These are phyloP conservation scores for Carassius auratus DNA, from an alignment of 2,113 vertebrate species.

Conservation along the genomic window DNA sequence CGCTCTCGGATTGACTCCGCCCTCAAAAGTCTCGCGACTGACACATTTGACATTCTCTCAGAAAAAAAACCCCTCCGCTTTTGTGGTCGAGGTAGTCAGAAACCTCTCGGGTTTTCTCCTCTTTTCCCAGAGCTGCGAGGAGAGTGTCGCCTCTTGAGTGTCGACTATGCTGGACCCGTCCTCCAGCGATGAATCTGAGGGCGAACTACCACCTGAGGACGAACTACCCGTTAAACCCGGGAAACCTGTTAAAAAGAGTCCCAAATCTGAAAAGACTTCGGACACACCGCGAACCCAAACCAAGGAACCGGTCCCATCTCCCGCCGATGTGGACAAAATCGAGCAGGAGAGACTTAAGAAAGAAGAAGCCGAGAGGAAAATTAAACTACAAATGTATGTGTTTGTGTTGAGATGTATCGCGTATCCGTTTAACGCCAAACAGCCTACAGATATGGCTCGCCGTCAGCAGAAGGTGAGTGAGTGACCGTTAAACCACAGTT, in stretches of 20 bases:
- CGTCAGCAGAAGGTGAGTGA: conserved; percentile 88
- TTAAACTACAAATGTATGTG: conserved; percentile 89
- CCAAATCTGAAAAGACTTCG: conserved; percentile 64
- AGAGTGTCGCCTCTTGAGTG: conserved; percentile 27
- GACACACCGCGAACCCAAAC: conserved; percentile 61
- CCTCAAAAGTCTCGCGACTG: conserved; percentile 20
- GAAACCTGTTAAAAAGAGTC: conserved; percentile 58
- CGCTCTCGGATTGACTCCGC: conserved; percentile 34
- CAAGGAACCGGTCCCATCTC: conserved; percentile 23
- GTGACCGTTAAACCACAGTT: not conserved
- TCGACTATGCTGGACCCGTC: conserved; percentile 90
- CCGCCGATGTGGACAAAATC: conserved; percentile 75
- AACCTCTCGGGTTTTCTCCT: conserved; percentile 3
- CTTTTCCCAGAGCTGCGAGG: conserved; percentile 14
- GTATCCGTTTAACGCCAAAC: conserved; percentile 90
- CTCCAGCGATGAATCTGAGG: conserved; percentile 93
- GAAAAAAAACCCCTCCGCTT: not conserved
- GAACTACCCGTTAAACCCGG: conserved; percentile 67
- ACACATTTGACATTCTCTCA: conserved; percentile 71
- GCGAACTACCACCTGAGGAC: conserved; percentile 82
- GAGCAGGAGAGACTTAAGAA: conserved; percentile 74
- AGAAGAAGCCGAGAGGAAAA: conserved; percentile 85
- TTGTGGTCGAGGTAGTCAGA: conserved; percentile 49
- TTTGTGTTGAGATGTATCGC: conserved; percentile 91
- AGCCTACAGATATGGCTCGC: conserved; percentile 91